Percentiles rank a stretch among this genome's conserved stretches.
phyloP scores from a whole-genome alignment of 2,113 vertebrate genomes.

The Dromiciops gliroides region DNA sequence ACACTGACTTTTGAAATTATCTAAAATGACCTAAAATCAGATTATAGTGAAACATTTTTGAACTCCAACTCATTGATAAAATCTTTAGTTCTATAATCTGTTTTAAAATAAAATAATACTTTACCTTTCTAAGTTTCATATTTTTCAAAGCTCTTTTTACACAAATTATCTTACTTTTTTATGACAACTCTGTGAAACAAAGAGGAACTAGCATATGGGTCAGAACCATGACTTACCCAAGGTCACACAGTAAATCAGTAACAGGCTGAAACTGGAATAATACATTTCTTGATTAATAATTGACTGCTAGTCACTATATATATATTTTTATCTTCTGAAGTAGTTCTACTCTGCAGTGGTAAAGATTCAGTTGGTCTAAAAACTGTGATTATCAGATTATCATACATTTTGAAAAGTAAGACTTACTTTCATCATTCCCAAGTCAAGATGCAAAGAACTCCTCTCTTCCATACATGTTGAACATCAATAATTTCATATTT shows the following conservation, averaged over 20 bases:
- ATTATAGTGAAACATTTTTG: not conserved
- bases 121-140: not conserved
- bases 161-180: not conserved
- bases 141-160: not conserved
- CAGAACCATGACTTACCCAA: not conserved
- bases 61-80: not conserved
- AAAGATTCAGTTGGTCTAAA: not conserved
- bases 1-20: not conserved
- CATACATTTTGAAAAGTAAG: conserved; percentile 50
- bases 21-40: not conserved
- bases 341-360: not conserved
- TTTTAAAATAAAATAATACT: not conserved
- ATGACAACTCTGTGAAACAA: not conserved
- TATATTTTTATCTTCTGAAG: not conserved
- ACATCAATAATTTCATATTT: conserved; percentile 60
- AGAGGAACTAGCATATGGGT: not conserved
- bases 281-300: not conserved
- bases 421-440: conserved; percentile 53
- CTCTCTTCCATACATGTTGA: conserved; percentile 34
- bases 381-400: not conserved
- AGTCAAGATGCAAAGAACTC: conserved; percentile 68
- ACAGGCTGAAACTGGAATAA: not conserved
- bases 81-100: not conserved
- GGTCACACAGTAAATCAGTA: not conserved
- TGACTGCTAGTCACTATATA: not conserved